phyloP scores from a whole-genome alignment of 1,140 invertebrate genomes.

The Araneus ventricosus region DNA sequence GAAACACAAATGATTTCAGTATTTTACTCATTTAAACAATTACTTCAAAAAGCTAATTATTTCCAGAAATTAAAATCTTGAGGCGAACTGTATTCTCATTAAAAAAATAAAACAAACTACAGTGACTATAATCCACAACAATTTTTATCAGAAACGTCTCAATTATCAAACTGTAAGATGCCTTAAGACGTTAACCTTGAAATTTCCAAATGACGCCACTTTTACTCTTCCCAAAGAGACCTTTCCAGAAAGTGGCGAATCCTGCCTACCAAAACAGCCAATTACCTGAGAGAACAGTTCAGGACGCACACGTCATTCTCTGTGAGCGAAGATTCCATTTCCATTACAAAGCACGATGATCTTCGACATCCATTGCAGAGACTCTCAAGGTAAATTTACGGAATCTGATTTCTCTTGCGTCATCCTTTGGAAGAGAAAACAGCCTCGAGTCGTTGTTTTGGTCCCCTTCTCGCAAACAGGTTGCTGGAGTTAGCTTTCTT shows the following conservation, averaged over 20 bases:
- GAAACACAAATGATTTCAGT: too few relatives aligned
- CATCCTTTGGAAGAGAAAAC: background rate
- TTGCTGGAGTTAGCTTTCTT: background rate
- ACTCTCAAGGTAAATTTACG: background rate
- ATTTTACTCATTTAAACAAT: too few relatives aligned
- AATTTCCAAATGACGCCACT: background rate
- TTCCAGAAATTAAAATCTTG: too few relatives aligned
- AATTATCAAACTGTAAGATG: too few relatives aligned
- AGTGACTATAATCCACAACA: too few relatives aligned
- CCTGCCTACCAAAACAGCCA: background rate
- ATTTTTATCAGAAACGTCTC: too few relatives aligned
- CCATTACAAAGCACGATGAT: conserved; percentile 29
- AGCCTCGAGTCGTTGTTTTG: background rate
- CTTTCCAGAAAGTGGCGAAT: background rate
- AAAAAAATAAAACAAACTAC: too few relatives aligned
- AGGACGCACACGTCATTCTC: background rate
- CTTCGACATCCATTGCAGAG: conserved; percentile 10
- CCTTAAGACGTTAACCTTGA: background rate
- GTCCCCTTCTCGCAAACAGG: background rate
- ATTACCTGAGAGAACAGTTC: background rate
- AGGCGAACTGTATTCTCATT: too few relatives aligned
- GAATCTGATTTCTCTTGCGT: background rate
- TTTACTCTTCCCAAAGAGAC: background rate
- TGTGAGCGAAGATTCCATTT: background rate
- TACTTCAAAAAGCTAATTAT: too few relatives aligned